These are phyloP conservation scores for Aphidius gifuensis DNA, from an alignment of 1,140 invertebrate species.

Conservation along the genomic window DNA sequence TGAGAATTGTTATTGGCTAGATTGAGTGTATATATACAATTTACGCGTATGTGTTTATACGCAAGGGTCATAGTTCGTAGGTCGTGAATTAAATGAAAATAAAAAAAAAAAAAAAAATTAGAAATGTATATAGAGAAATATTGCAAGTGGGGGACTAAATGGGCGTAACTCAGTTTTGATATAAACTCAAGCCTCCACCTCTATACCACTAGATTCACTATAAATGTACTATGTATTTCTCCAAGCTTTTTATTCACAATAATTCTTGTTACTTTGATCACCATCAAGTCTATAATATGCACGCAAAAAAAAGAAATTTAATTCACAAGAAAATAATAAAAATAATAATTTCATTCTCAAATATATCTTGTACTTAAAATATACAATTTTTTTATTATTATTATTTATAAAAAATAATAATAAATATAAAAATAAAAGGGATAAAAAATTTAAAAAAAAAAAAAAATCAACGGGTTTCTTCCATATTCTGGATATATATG, in stretches of 20 bases:
- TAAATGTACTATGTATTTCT: constrained; percentile 16
- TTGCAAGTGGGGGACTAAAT: constrained; percentile 33
- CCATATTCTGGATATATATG: background rate
- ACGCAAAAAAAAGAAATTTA: too few species aligned
- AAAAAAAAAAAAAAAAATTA: constrained; percentile 14
- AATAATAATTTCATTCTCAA: too few species aligned
- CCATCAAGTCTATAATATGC: too few species aligned
- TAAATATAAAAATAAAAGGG: too few species aligned
- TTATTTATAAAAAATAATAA: too few species aligned
- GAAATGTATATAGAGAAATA: constrained; percentile 9
- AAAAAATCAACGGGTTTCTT: background rate
- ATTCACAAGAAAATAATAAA: too few species aligned
- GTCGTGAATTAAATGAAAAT: constrained; percentile 17
- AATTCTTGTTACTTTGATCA: too few species aligned
- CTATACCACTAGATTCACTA: constrained; percentile 17
- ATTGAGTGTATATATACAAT: too few species aligned
- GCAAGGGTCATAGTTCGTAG: constrained; percentile 23
- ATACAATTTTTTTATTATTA: too few species aligned
- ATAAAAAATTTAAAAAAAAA: too few species aligned
- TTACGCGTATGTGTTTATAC: constrained; percentile 5
- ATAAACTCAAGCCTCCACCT: constrained; percentile 40
- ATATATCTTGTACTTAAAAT: too few species aligned
- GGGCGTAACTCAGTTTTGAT: constrained; percentile 46
- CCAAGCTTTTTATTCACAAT: background rate
- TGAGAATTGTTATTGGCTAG: too few species aligned